phyloP scores from a whole-genome alignment of 2,113 vertebrate genomes.

The Nothocercus julius region DNA sequence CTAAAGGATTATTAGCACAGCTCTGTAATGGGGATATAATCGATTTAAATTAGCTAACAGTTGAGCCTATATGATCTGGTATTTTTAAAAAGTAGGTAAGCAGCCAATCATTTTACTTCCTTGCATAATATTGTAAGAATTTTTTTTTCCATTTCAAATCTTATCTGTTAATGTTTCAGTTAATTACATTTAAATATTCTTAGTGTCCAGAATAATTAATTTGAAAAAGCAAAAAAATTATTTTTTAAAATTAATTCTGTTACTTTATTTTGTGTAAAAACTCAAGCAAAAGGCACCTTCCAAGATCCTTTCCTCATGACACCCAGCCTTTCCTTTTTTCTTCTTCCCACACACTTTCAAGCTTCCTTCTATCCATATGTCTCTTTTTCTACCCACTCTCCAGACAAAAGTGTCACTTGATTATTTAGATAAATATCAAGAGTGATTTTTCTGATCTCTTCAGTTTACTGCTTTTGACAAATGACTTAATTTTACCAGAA shows the following conservation, averaged over 20 bases:
- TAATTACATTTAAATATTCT: neutral
- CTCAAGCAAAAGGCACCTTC: neutral
- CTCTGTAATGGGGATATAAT: constrained; percentile 27
- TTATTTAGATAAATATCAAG: neutral
- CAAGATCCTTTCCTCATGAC: neutral
- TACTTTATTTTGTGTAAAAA: neutral
- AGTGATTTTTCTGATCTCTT: neutral
- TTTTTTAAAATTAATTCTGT: neutral
- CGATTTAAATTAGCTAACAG: constrained; percentile 57
- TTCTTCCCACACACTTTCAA: neutral
- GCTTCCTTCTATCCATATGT: neutral
- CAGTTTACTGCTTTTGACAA: neutral
- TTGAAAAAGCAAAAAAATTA: neutral
- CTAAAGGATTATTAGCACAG: constrained; percentile 43
- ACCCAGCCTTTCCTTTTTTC: neutral
- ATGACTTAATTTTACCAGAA: neutral
- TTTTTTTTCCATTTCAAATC: neutral
- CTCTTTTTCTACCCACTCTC: neutral
- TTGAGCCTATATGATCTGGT: constrained; percentile 12
- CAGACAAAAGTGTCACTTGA: neutral
- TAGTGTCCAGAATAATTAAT: neutral
- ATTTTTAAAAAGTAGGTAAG: constrained; percentile 16
- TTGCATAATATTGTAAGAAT: neutral
- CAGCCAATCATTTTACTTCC: constrained; percentile 18
- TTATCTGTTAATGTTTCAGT: neutral